These are phyloP conservation scores for Stegodyphus mimosarum DNA, from an alignment of 1,140 invertebrate species.

Conservation along the genomic window DNA sequence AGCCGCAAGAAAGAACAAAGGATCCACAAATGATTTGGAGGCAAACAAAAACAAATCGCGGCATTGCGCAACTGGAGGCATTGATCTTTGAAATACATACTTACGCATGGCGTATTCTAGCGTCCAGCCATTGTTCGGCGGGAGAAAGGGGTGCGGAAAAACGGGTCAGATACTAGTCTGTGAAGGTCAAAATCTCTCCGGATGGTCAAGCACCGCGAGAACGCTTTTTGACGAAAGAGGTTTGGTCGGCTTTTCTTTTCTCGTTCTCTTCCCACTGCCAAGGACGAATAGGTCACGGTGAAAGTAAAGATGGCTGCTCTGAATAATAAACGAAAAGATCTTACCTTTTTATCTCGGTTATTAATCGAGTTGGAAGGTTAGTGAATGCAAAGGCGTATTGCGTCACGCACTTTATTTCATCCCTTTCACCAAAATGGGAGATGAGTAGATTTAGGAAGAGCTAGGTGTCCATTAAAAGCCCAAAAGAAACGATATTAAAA, in stretches of 20 bases:
- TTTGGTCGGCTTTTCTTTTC: neutral
- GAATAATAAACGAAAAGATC: conserved; percentile 20
- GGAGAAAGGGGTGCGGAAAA: conserved; percentile 13
- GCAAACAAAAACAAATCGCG: conserved; percentile 15
- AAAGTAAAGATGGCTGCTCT: conserved; percentile 29
- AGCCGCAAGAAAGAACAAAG: neutral
- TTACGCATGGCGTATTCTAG: neutral
- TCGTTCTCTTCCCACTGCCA: conserved; percentile 17
- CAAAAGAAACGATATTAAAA: too few relatives aligned
- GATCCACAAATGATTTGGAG: neutral
- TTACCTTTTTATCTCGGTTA: neutral
- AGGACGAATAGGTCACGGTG: conserved; percentile 54
- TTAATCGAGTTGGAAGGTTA: conserved; percentile 6
- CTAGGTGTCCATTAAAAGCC: too few relatives aligned
- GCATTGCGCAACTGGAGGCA: conserved; percentile 1
- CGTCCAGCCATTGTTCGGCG: conserved; percentile 2
- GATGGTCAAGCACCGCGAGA: conserved; percentile 44
- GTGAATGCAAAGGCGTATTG: conserved; percentile 4
- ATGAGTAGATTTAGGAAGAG: too few relatives aligned
- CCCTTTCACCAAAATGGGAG: too few relatives aligned
- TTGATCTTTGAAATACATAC: conserved; percentile 15
- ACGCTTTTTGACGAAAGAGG: too few relatives aligned
- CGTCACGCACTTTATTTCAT: neutral
- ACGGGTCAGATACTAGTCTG: conserved; percentile 26
- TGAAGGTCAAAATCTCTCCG: conserved; percentile 35